Base-by-base conservation (phyloP, 2,113 vertebrate species). In the Cnemophilus loriae region DNA sequence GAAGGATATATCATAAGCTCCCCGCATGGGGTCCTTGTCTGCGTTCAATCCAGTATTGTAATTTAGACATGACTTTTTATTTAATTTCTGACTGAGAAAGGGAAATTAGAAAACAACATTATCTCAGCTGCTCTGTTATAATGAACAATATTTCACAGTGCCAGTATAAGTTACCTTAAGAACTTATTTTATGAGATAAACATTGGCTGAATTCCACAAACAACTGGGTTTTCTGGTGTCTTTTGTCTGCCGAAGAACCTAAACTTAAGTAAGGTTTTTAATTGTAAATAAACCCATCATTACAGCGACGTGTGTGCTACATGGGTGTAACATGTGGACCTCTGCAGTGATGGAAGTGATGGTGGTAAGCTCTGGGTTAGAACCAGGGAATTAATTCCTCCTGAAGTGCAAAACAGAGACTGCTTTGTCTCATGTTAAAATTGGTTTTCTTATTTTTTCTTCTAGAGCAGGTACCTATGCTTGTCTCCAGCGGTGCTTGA, bases 11-110 rank as follows among this genome's bases (percentile, higher is more conserved):
- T 98, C 98, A 98, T 97, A 98, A 98, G 97, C 97, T 97, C 98
- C 95, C 98, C 87, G 94, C 97, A 98, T 98, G 98, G 98, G 98
- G 98, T 98, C 98, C 96, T 97, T 93, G 73, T 97, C 98, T 98
- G 97, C 97, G 95, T 97, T 98, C 97, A 98, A 98, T 98, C 98
- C 98, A 98, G 97, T 96, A 95, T 98, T 98, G 98, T 98, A 98
- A 98, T 98, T 98, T 98, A 98, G 98, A 98, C 98, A 98, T 98
- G 98, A 98, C 98, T 98, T 98, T 98, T 98, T 98, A 98, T 98
- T 98, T 98, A 98, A 98, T 98, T 98, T 98, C 98, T 98, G 98
- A 98, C 98, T 98, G 98, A 98, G 98, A 98, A 98, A 98, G 98
- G 97, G 98, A 98, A 98, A 98, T 98, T 98, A 98, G 98, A 97